Base-by-base conservation (phyloP, 30 jellyfish, hydroid and myxozoan species). In the Cassiopea andromeda region DNA sequence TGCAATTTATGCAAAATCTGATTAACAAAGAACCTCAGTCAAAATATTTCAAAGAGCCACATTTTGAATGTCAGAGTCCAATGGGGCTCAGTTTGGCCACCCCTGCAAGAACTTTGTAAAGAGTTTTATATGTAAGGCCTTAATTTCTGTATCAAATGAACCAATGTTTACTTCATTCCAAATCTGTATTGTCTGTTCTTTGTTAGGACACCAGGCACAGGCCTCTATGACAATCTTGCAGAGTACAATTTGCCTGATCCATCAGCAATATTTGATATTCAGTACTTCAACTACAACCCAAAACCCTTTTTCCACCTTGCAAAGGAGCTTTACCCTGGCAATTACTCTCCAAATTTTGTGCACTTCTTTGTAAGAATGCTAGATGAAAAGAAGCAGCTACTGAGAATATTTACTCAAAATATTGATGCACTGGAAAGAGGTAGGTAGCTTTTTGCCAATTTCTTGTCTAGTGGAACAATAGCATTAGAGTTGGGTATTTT, bases 391-490 rank as follows among this genome's bases (percentile, higher is more conserved):
- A 83, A 69, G 38, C 16, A 58, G 1, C 78, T 92, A 57, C 87
- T 85, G 54, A 81, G 89, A 44, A 75, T 92, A 73, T 92, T 85
- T 60, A 92, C 97, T 15, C 97, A 92, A 89, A 92, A 92, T 49
- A 92, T 92, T 44, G 97, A 92, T 92, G 92, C 92, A 12, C 59
- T 92, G 64, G 97, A 92, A 75, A 64, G 92, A 78, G 89, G 97
- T 92, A 80, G 77, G 50, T 54, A 27, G 38, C 38, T 27, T 27
- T 27, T 27, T 27, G 38, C 38, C 38, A 27, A 27, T 27, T 27
- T 27, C 38, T 27, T 27, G 38, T 27, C 38, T 27, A 27, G 38
- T 27, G 38, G 38, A 27, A 27, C 38, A 27, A 27, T 27, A 27
- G 38, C 38, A 27, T 27, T 27, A 27, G 38, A 27, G 38, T 27